Conservation (phyloP, 1,140 invertebrate species). For the Bombus vancouverensis region DNA sequence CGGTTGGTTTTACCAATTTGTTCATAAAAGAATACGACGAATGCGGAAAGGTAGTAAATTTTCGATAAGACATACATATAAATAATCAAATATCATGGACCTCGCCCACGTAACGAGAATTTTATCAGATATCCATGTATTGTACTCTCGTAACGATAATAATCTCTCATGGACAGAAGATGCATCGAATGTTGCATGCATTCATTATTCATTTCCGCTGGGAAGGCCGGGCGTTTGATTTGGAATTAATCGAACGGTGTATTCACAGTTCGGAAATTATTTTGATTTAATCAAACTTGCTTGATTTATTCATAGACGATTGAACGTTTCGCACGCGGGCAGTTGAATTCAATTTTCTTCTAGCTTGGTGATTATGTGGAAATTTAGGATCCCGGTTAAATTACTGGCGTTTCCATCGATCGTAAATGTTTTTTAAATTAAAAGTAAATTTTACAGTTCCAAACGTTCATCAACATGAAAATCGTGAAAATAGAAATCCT, state of each 20-base stretch:
- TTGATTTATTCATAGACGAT: not conserved
- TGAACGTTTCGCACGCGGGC: not conserved
- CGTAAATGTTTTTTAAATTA: not conserved
- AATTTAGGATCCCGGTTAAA: not conserved
- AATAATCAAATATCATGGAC: conserved; percentile 34
- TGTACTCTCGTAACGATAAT: conserved; percentile 28
- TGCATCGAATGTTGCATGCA: conserved; percentile 20
- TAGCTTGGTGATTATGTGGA: not conserved
- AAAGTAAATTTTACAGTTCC: not conserved
- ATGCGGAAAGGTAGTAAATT: not conserved
- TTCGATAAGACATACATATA: conserved; percentile 2
- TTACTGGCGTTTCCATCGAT: not conserved
- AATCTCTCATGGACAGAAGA: conserved; percentile 16
- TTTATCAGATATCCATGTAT: conserved; percentile 25
- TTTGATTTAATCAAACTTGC: not conserved
- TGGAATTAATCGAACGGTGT: not conserved
- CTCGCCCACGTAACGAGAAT: conserved; percentile 12
- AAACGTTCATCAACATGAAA: not conserved
- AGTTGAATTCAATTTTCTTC: not conserved
- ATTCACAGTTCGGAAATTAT: not conserved
- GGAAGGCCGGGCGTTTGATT: not conserved
- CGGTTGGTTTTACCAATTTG: not conserved
- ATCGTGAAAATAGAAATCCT: not conserved
- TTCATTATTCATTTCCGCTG: conserved; percentile 22
- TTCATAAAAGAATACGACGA: not conserved